Conservation (phyloP, 1,140 invertebrate genomes). For the Yoshiicerus persimilis region DNA sequence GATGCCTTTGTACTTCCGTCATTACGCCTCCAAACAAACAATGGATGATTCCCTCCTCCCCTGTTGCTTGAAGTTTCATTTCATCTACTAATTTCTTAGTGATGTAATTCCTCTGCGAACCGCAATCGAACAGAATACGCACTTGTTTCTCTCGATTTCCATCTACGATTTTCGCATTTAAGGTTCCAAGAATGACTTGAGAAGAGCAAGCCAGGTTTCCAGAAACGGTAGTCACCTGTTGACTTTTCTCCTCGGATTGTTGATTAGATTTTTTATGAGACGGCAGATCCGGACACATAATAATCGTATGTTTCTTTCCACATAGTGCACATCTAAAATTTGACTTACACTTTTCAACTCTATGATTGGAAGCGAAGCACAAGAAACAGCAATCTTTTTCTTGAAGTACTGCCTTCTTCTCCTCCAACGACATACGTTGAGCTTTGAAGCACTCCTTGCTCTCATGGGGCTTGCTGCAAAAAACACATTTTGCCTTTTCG, state of each 20-base stretch:
- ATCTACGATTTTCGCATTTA: background rate
- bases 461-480: constrained; percentile 12
- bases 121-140: background rate
- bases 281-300: background rate
- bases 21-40: constrained; percentile 5
- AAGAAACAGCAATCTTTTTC: background rate
- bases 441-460: too few relatives aligned
- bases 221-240: background rate
- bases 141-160: background rate
- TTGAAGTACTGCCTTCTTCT: background rate
- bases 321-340: background rate
- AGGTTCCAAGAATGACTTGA: background rate
- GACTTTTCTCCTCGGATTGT: background rate
- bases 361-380: background rate
- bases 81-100: background rate
- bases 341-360: background rate
- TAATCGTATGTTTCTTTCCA: background rate
- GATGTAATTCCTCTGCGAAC: constrained; percentile 21
- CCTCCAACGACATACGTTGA: background rate
- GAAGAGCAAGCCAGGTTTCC: background rate
- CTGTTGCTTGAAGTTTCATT: background rate
- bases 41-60: background rate
- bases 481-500: background rate
- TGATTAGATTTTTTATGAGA: background rate
- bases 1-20: background rate